Evolutionary conservation across 2,797 vertebrate genomes (phyloP).

Genomic region (Oophaga sylvatica): DNA sequence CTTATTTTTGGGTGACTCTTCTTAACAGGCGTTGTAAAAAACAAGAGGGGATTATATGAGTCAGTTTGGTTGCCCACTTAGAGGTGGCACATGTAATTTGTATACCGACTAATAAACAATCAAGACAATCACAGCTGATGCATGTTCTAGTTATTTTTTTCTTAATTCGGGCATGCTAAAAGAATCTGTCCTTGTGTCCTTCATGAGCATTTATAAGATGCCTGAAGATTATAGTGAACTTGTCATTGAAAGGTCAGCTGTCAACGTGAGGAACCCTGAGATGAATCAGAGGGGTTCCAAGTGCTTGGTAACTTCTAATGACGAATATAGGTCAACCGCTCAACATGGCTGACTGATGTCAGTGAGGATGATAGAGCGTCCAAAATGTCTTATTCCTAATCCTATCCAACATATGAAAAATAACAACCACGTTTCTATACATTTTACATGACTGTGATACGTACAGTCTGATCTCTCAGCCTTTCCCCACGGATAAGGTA

Average conservation of each 20-base stretch:
- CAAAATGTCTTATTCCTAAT: neutral
- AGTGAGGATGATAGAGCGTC: neutral
- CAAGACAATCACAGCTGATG: too few species aligned
- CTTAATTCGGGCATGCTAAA: too few species aligned
- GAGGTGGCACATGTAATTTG: too few species aligned
- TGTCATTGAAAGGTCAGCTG: neutral
- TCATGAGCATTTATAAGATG: neutral
- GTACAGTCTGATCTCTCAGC: slow-evolving; percentile 75
- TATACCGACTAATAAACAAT: too few species aligned
- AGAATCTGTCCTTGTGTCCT: neutral
- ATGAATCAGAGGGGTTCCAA: neutral
- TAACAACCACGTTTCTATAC: neutral
- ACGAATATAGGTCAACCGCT: neutral
- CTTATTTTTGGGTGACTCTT: too few species aligned
- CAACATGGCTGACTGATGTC: neutral
- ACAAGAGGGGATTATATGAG: too few species aligned
- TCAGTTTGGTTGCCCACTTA: too few species aligned
- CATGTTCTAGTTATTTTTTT: too few species aligned
- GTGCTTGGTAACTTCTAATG: neutral
- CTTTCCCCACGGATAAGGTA: slow-evolving; percentile 55
- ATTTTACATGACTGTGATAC: slow-evolving; percentile 67
- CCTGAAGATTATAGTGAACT: neutral
- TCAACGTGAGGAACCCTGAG: neutral
- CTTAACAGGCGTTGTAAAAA: too few species aligned
- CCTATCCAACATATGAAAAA: neutral